Percentiles rank a stretch among this genome's conserved stretches.
These are phyloP conservation scores for Pogonocichla stellata DNA, from an alignment of 2,113 vertebrate species.

Conservation along the genomic window DNA sequence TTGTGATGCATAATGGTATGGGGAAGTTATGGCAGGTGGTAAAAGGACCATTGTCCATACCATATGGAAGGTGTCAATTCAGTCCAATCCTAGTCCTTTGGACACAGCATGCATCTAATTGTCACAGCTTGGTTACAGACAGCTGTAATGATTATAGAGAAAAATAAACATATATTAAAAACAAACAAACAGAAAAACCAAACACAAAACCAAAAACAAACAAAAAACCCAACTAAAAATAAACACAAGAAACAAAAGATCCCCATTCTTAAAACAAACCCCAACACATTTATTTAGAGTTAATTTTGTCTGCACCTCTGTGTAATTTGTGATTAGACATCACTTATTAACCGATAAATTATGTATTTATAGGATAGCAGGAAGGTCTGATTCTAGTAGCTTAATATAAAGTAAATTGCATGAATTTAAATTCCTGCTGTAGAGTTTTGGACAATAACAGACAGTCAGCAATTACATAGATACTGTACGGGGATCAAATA, in stretches of 20 bases:
- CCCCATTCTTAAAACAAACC: fast-evolving
- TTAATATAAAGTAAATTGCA: background rate
- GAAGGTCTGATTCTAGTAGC: background rate
- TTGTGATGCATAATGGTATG: background rate
- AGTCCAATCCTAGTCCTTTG: background rate
- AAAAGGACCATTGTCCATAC: background rate
- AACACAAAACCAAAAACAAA: too few species aligned
- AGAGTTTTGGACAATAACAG: background rate
- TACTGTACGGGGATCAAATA: background rate
- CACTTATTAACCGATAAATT: background rate
- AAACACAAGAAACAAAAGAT: background rate
- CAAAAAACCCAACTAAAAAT: background rate
- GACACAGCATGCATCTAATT: background rate
- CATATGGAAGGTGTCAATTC: background rate
- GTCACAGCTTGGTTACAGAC: background rate
- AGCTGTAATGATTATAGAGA: background rate
- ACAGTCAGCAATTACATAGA: background rate
- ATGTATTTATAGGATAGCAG: background rate
- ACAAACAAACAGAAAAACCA: too few species aligned
- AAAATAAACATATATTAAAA: background rate
- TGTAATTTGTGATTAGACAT: background rate
- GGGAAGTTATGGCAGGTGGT: background rate
- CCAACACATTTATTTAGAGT: background rate
- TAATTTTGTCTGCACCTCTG: background rate
- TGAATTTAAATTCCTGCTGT: background rate